Evolutionary conservation across 1,140 invertebrate genomes (phyloP), one percentile per base, ranked within the genome.

Genomic region (Cyclina sinensis): DNA sequence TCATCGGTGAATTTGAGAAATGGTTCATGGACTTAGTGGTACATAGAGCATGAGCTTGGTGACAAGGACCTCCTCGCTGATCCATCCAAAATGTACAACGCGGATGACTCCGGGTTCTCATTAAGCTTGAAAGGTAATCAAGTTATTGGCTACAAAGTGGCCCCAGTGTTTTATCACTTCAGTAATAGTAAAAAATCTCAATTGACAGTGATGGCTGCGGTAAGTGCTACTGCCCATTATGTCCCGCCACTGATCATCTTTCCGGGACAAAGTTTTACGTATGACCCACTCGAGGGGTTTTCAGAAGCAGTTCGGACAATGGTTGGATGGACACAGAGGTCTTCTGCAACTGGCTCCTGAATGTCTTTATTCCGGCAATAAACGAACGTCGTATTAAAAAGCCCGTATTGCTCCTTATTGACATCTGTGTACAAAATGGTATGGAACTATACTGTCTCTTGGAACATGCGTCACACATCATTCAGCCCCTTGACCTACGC

Each of bases 381-480:
- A 32, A 82, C n/a, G 79, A n/a, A n/a, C 3, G 79, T n/a, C 9
- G 21, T 37, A 35, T 82, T 0, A 59, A 65, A 43, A 59, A 43
- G 27, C 79, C 51, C n/a, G 54, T 82, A 21, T 3, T 89, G 0
- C 27, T 89, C 1, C 12, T 89, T 21, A 39, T 89, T 35, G 27
- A 54, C 18, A 37, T 90, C 1, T 90, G 78, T 51, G 16, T 32
- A 30, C 32, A 81, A 9, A 88, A 88, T 65, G 54, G 62, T 4
- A 79, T 90, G 0, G 37, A 88, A 43, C 16, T 90, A 30, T 90
- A 84, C 51, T 79, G 79, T 16, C 76, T 90, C 0, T 37, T 87
- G 27, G 70, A 81, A 74, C 80, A 90, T 46, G 51, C 81, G 0
- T 79, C 68, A 16, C 89, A 88, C 43, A 9, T 90, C 27, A 37